Percentiles rank a stretch among this genome's conserved stretches.
Evolutionary conservation across 1,140 invertebrate species (phyloP).

Genomic region (Drosophila repleta): DNA sequence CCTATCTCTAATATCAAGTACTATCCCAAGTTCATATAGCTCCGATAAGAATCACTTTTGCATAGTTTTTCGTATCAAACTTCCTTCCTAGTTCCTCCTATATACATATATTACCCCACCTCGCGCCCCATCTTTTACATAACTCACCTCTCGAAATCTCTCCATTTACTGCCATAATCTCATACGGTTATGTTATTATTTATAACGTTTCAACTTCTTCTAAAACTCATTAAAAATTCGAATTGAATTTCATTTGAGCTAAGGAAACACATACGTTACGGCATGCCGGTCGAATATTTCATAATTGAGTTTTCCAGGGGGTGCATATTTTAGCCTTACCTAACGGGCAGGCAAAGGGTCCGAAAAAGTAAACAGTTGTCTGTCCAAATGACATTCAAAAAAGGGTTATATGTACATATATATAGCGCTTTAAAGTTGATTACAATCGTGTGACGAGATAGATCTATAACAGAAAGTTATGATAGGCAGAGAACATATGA

Average conservation of each 20-base stretch:
- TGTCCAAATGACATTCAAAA: neutral
- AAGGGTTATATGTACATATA: neutral
- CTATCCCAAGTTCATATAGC: too few relatives aligned
- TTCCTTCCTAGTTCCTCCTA: too few relatives aligned
- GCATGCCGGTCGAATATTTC: conserved; percentile 19
- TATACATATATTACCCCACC: too few relatives aligned
- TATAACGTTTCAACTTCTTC: too few relatives aligned
- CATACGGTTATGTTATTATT: too few relatives aligned
- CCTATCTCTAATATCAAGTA: too few relatives aligned
- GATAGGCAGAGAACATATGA: neutral
- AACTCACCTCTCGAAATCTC: too few relatives aligned
- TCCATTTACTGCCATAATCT: too few relatives aligned
- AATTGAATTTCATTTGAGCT: conserved; percentile 22
- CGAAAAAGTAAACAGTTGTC: conserved; percentile 7
- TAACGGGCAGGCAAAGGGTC: neutral
- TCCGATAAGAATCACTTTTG: too few relatives aligned
- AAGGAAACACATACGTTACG: conserved; percentile 23
- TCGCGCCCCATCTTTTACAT: too few relatives aligned
- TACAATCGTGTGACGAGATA: neutral
- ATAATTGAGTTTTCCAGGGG: conserved; percentile 28
- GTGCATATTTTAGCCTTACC: conserved; percentile 30
- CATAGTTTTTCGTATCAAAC: too few relatives aligned
- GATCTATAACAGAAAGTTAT: neutral
- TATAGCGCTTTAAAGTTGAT: neutral
- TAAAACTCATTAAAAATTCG: conserved; percentile 2